Percentiles rank a stretch among this genome's conserved stretches.
phyloP scores from a whole-genome alignment of 2,888 invertebrate species.

The Scaptomyza parva region DNA sequence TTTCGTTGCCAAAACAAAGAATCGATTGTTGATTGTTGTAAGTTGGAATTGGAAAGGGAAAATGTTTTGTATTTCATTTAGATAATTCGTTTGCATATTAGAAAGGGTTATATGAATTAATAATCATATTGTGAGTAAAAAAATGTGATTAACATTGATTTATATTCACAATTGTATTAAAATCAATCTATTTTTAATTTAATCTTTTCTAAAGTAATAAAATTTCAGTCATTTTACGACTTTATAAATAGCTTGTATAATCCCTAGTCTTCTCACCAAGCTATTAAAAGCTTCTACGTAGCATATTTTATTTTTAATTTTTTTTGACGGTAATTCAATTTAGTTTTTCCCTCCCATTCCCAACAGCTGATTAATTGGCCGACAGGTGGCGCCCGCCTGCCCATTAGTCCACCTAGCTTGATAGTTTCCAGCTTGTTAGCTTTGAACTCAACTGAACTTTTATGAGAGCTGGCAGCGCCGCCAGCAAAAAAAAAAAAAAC shows the following conservation, averaged over 20 bases:
- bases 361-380: constrained; percentile 65
- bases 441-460: constrained; percentile 77
- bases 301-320: constrained; percentile 7
- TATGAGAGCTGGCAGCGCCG: constrained; percentile 63
- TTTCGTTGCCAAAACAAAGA: constrained; percentile 49
- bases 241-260: not conserved
- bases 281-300: constrained; percentile 5
- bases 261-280: not conserved
- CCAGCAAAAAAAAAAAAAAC: constrained; percentile 25
- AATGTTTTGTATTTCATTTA: not conserved
- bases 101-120: not conserved
- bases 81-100: not conserved
- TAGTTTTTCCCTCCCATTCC: not conserved
- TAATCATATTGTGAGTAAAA: not conserved
- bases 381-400: constrained; percentile 65
- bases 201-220: not conserved
- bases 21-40: constrained; percentile 22
- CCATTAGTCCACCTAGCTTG: constrained; percentile 47
- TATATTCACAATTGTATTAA: not conserved
- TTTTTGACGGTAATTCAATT: constrained; percentile 27
- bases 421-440: constrained; percentile 78
- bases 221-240: not conserved
- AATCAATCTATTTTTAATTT: not conserved
- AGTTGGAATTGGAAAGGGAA: not conserved
- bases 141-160: not conserved